Conservation (phyloP, 2,888 invertebrate genomes). For the Aporophyla nigra region DNA sequence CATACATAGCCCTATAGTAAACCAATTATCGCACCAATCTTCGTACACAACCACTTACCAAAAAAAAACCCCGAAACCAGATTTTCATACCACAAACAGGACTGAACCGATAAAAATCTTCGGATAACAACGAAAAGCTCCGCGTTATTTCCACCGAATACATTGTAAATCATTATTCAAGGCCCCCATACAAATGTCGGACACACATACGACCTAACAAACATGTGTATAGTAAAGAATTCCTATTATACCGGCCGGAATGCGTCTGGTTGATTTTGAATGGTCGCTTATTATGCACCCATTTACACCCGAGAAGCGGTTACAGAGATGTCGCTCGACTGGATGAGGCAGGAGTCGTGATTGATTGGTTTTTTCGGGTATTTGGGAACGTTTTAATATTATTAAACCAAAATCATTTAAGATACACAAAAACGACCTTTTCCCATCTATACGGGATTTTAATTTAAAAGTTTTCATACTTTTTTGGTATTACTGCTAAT, state of each 20-base stretch:
- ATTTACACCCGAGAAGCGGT: conserved; percentile 86
- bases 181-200: conserved; percentile 87
- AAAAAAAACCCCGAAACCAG: conserved; percentile 37
- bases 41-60: conserved; percentile 9
- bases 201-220: conserved; percentile 80
- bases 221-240: conserved; percentile 87
- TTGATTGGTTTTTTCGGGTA: conserved; percentile 2
- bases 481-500: too few relatives aligned
- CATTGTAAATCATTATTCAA: conserved; percentile 89
- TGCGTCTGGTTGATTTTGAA: conserved; percentile 89
- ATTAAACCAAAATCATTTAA: too few relatives aligned
- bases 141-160: conserved; percentile 73
- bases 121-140: conserved; percentile 66
- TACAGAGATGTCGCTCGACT: conserved; percentile 51
- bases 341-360: conserved; percentile 33
- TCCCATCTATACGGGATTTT: too few relatives aligned
- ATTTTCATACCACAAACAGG: conserved; percentile 62
- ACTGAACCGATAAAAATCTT: conserved; percentile 65
- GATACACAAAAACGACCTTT: too few relatives aligned
- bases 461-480: too few relatives aligned
- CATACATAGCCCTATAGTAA: not conserved
- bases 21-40: conserved; percentile 34
- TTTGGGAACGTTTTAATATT: too few relatives aligned
- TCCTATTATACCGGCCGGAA: conserved; percentile 88
- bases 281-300: conserved; percentile 90